Evolutionary conservation across 2,797 vertebrate species (phyloP).

Genomic region (Liparis tanakae): DNA sequence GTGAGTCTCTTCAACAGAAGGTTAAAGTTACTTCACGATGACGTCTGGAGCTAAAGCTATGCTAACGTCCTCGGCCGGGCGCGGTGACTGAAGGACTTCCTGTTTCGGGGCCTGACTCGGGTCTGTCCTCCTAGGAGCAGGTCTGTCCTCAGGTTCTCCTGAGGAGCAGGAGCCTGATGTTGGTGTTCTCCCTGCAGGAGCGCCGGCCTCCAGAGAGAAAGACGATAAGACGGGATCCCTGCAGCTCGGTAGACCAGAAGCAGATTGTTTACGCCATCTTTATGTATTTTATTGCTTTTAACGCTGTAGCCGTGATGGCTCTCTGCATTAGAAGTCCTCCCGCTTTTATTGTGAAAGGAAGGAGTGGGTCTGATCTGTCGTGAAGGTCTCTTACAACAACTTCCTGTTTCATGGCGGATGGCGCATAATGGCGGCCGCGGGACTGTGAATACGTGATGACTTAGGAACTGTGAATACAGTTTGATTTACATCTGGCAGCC

Average conservation of each 20-base stretch:
- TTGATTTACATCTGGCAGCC: background rate
- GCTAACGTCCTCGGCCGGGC: too few species aligned
- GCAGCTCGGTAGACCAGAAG: conserved; percentile 75
- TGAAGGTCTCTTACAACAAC: too few species aligned
- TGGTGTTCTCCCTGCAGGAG: conserved; percentile 37
- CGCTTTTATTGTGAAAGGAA: background rate
- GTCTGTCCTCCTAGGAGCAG: too few species aligned
- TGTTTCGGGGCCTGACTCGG: too few species aligned
- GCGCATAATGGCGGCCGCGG: too few species aligned
- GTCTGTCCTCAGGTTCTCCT: background rate
- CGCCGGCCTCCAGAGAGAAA: conserved; percentile 54
- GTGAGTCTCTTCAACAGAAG: conserved; percentile 34
- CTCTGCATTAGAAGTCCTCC: background rate
- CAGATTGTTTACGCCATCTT: too few species aligned
- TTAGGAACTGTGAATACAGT: background rate
- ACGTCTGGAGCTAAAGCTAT: too few species aligned
- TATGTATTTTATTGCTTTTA: too few species aligned
- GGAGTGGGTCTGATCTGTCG: background rate
- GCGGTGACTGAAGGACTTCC: too few species aligned
- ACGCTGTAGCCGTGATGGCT: background rate
- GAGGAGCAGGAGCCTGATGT: background rate
- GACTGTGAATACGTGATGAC: too few species aligned
- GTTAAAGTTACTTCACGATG: too few species aligned
- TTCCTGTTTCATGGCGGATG: too few species aligned
- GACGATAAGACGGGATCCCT: conserved; percentile 79